Percentiles rank a stretch among this genome's conserved stretches.
Evolutionary conservation across 2,888 invertebrate genomes (phyloP).

Genomic region (Pseudococcus jackbeardsleyi): DNA sequence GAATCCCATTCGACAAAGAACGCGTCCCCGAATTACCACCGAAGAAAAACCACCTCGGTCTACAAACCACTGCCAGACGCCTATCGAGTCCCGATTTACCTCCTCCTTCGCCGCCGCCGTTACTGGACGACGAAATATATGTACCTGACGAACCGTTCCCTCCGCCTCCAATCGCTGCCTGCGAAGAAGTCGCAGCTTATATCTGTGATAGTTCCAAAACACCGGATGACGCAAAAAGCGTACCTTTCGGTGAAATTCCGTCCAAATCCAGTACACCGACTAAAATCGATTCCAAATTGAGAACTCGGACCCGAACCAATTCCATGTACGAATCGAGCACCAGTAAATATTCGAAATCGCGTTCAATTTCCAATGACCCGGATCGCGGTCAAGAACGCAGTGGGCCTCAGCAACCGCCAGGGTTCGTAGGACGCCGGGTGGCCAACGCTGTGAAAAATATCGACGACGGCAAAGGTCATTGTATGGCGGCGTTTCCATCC

Average conservation of each 20-base stretch:
- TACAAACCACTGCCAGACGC: constrained; percentile 70
- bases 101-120: constrained; percentile 77
- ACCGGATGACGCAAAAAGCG: background rate
- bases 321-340: constrained; percentile 23
- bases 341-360: background rate
- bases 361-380: background rate
- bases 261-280: background rate
- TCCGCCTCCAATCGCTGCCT: constrained; percentile 73
- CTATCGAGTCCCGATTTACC: constrained; percentile 73
- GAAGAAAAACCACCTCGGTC: constrained; percentile 79
- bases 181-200: constrained; percentile 10
- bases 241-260: constrained; percentile 3
- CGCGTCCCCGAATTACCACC: constrained; percentile 84
- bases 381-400: background rate
- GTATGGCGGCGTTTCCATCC: background rate
- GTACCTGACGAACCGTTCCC: constrained; percentile 77
- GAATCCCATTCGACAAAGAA: constrained; percentile 72
- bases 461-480: background rate
- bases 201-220: constrained; percentile 22
- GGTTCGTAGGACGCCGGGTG: background rate
- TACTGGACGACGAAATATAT: constrained; percentile 75
- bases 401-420: background rate
- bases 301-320: background rate
- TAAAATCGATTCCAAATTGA: background rate
- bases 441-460: background rate